phyloP scores from a whole-genome alignment of 2,888 invertebrate species.

The Eutolmus rufibarbis region DNA sequence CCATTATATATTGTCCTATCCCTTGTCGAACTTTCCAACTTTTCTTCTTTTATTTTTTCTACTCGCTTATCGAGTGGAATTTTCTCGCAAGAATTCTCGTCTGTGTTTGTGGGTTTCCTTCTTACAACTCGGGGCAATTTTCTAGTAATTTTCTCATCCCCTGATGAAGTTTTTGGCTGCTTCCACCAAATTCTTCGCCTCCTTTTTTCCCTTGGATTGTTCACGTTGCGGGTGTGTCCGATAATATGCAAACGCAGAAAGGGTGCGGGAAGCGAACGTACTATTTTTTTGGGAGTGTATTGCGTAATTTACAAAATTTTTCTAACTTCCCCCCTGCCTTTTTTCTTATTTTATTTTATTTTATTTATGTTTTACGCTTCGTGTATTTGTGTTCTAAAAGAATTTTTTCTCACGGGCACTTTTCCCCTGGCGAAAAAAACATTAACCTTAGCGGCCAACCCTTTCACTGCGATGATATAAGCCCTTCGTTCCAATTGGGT shows the following conservation, averaged over 20 bases:
- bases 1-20: slow-evolving; percentile 31
- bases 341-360: not conserved
- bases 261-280: not conserved
- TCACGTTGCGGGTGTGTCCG: slow-evolving; percentile 32
- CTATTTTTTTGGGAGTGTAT: slow-evolving; percentile 23
- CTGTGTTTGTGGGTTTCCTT: slow-evolving; percentile 10
- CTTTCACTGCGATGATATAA: slow-evolving; percentile 1
- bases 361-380: not conserved
- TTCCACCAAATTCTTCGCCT: not conserved
- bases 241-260: slow-evolving; percentile 21
- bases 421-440: not conserved
- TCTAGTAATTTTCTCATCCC: slow-evolving; percentile 23
- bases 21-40: slow-evolving; percentile 28
- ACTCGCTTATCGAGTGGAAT: not conserved
- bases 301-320: slow-evolving; percentile 33
- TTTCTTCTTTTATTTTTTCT: not conserved
- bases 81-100: not conserved
- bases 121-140: slow-evolving; percentile 27
- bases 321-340: not conserved
- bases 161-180: slow-evolving; percentile 21
- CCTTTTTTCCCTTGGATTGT: not conserved
- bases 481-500: not conserved
- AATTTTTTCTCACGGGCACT: not conserved
- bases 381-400: not conserved
- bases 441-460: slow-evolving; percentile 3